A percentile compares a stretch with the other conserved stretches of the same genome.
Conservation (phyloP, 2,113 vertebrate species). For the Ammodytes marinus region DNA sequence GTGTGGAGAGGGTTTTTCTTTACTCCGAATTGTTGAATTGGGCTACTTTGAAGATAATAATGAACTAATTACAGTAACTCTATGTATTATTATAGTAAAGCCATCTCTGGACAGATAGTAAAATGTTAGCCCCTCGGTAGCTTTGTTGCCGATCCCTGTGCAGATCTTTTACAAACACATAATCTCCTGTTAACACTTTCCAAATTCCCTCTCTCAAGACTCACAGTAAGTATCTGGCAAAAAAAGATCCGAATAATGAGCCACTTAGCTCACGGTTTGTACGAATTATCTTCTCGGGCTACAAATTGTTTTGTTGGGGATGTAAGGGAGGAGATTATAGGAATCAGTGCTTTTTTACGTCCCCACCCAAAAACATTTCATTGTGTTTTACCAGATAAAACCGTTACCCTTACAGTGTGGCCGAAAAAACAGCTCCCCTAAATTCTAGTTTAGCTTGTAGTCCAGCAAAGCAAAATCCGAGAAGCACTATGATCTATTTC, state of each 20-base stretch:
- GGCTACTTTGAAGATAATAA: conserved; percentile 69
- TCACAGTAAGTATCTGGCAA: neutral
- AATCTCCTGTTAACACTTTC: conserved; percentile 38
- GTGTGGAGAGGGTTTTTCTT: conserved; percentile 45
- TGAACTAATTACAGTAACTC: conserved; percentile 69
- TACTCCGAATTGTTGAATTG: conserved; percentile 49
- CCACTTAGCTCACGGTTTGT: conserved; percentile 13
- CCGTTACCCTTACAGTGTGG: neutral
- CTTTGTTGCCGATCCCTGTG: conserved; percentile 15
- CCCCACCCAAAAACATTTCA: neutral
- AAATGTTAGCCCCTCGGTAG: conserved; percentile 29
- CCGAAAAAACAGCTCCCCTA: conserved; percentile 24
- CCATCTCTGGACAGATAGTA: conserved; percentile 52
- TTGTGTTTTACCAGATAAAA: conserved; percentile 6
- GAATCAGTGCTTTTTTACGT: conserved; percentile 18
- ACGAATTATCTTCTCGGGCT: conserved; percentile 12
- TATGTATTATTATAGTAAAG: conserved; percentile 54
- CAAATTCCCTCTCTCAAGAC: conserved; percentile 22
- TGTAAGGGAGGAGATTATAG: conserved; percentile 1
- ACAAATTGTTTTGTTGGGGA: conserved; percentile 7
- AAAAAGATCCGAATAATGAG: neutral
- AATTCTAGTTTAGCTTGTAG: conserved; percentile 3
- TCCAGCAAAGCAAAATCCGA: conserved; percentile 22
- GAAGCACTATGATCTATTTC: conserved; percentile 35
- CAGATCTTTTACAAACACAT: conserved; percentile 7